Base-by-base conservation (phyloP, 2,888 invertebrate genomes). In the Lagria hirta region DNA sequence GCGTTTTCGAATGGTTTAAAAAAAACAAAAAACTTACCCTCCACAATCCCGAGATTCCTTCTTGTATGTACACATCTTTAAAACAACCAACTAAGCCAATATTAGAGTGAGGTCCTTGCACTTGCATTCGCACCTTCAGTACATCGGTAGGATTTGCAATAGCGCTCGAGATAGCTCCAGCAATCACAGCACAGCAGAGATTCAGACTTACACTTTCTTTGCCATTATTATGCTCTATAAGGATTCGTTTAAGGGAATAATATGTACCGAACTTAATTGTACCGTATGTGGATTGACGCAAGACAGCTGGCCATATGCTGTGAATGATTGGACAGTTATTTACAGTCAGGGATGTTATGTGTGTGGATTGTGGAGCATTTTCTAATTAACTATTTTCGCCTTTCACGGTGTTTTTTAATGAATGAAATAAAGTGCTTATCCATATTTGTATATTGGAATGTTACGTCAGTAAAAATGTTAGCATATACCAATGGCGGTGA, bases 141-240 rank as follows among this genome's bases (percentile, higher is more conserved):
- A 96, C 94, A 75, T 96, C 96, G 0, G 95, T 96, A 7, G 95
- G 95, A 75, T 94, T 96, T 35, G 95, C 95, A 60, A 95, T 88
- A n/a, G 93, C 88, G 64, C 91, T 91, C 33, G 93, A 91, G 18
- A 93, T 78, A n/a, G 91, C 88, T 6, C 95, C 92, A 12, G 89
- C 87, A 61, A 84, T 73, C 32, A 87, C 84, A 14, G 91, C 94
- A 73, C 93, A 94, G 49, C 83, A 73, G 11, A 93, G 82, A 74
- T 89, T 84, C 5, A 81, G 76, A 58, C 79, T 73, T n/a, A 86
- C 71, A 47, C 73, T 73, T 58, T 80, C 78, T 50, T 72, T 68
- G 10, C 73, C 75, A 23, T 70, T 64, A 37, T 75, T 76, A 51
- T 77, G 73, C 65, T 79, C 74, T 6, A 80, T 77, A 22, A 87